phyloP scores from a whole-genome alignment of 2,113 vertebrate species.

The Nerophis lumbriciformis region DNA sequence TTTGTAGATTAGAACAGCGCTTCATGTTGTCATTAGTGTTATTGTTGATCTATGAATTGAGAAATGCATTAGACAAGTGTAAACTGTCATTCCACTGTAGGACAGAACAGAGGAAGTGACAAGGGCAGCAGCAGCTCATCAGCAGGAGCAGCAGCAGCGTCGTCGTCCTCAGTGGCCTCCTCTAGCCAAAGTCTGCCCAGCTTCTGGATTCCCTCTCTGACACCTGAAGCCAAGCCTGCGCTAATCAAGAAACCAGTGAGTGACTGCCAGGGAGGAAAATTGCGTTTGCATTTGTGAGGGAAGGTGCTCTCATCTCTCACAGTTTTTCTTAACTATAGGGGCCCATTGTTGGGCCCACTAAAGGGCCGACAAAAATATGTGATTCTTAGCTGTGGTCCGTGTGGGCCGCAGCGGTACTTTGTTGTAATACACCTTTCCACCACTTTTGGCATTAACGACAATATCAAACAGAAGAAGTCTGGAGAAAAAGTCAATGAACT shows the following conservation, averaged over 20 bases:
- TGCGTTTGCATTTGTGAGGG: neutral
- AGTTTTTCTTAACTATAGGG: neutral
- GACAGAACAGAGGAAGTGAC: conserved; percentile 27
- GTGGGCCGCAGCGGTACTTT: too few species aligned
- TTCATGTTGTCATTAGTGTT: neutral
- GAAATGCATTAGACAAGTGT: neutral
- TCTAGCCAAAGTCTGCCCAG: conserved; percentile 75
- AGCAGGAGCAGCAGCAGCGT: conserved; percentile 25
- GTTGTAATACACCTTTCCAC: too few species aligned
- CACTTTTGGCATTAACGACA: too few species aligned
- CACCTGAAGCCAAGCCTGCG: conserved; percentile 82
- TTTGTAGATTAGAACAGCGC: too few species aligned
- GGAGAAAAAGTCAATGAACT: too few species aligned
- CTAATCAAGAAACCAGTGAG: conserved; percentile 83
- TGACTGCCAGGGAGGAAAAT: neutral
- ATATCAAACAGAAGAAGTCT: too few species aligned
- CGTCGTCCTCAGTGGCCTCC: conserved; percentile 7
- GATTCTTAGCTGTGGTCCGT: too few species aligned
- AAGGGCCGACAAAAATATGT: too few species aligned
- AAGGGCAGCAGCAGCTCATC: conserved; percentile 34
- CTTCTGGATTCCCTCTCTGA: conserved; percentile 88
- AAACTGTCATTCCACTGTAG: conserved; percentile 21
- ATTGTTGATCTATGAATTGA: neutral
- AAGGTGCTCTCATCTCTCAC: too few species aligned
- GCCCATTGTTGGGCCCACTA: too few species aligned